Percentiles rank a stretch among this genome's conserved stretches.
phyloP scores from a whole-genome alignment of 2,888 invertebrate species.

The Plusia festucae region DNA sequence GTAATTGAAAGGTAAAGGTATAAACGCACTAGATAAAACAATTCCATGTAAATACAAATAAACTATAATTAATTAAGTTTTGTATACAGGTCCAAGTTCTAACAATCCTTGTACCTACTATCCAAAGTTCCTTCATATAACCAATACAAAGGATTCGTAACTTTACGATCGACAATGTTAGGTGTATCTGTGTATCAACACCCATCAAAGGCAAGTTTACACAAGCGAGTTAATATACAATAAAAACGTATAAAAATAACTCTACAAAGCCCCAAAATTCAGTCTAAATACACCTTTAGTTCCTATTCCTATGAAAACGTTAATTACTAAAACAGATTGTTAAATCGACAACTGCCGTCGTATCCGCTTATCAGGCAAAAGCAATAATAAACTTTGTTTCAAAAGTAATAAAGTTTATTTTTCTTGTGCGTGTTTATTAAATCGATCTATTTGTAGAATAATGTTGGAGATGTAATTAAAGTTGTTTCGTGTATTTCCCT shows the following conservation, averaged over 20 bases:
- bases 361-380: neutral
- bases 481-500: constrained; percentile 56
- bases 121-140: constrained; percentile 5
- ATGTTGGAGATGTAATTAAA: constrained; percentile 67
- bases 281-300: constrained; percentile 58
- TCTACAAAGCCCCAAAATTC: constrained; percentile 29
- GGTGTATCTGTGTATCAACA: neutral
- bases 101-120: neutral
- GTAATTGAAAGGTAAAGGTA: too few relatives aligned
- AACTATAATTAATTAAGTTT: neutral
- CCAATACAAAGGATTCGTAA: constrained; percentile 7
- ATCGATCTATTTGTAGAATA: constrained; percentile 73
- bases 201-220: neutral
- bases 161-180: constrained; percentile 4
- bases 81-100: neutral
- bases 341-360: constrained; percentile 36
- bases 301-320: constrained; percentile 56
- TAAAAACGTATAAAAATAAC: constrained; percentile 31
- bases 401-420: constrained; percentile 13
- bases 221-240: constrained; percentile 16
- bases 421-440: constrained; percentile 48
- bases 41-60: neutral
- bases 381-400: constrained; percentile 20
- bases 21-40: too few relatives aligned
- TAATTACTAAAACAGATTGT: constrained; percentile 67